phyloP scores from a whole-genome alignment of 2,113 vertebrate genomes.

The Siniperca chuatsi region DNA sequence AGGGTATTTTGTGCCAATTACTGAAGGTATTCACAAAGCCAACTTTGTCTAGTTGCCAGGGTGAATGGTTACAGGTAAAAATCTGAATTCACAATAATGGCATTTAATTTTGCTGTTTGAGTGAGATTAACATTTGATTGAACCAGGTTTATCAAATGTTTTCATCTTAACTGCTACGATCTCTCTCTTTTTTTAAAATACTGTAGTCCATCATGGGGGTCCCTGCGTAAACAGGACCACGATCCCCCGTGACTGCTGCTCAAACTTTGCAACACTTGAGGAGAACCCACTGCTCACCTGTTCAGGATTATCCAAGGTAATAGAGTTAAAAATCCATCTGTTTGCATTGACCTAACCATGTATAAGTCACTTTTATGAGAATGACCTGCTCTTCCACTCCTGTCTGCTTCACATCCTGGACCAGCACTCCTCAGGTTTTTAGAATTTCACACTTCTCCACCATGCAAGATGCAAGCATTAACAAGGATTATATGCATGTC shows the following conservation, averaged over 20 bases:
- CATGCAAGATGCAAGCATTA: slow-evolving; percentile 12
- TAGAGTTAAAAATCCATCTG: slow-evolving; percentile 52
- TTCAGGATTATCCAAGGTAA: slow-evolving; percentile 63
- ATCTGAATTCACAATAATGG: background rate
- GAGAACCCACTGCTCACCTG: slow-evolving; percentile 53
- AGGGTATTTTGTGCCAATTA: slow-evolving; percentile 38
- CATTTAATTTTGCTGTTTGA: background rate
- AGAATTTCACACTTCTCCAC: slow-evolving; percentile 21
- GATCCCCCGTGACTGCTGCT: slow-evolving; percentile 23
- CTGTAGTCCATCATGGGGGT: background rate
- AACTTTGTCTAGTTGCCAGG: slow-evolving; percentile 16
- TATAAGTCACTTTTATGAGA: slow-evolving; percentile 51
- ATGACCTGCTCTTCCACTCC: slow-evolving; percentile 36
- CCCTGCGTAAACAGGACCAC: background rate
- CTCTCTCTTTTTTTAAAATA: background rate
- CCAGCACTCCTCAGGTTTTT: background rate
- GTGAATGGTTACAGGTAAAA: slow-evolving; percentile 31
- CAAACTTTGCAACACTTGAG: slow-evolving; percentile 40
- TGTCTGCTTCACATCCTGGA: slow-evolving; percentile 8
- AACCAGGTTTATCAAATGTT: background rate
- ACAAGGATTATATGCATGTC: slow-evolving; percentile 15
- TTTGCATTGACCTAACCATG: slow-evolving; percentile 35
- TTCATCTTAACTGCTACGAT: slow-evolving; percentile 6
- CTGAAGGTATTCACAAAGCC: slow-evolving; percentile 22
- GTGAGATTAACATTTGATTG: background rate